phyloP scores from a whole-genome alignment of 2,797 vertebrate species.

The Uromys caudimaculatus region DNA sequence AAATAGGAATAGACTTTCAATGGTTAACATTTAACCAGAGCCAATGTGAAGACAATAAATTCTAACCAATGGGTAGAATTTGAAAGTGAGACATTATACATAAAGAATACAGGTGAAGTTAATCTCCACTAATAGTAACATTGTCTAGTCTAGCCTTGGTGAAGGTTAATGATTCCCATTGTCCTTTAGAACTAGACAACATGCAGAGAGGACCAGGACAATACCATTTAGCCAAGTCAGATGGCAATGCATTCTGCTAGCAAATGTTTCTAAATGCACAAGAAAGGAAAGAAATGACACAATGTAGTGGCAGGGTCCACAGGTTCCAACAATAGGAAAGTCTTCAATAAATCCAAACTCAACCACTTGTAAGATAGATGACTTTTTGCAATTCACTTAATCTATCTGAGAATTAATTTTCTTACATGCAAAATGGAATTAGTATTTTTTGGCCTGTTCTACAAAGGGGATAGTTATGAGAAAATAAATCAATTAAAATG shows the following conservation, averaged over 20 bases:
- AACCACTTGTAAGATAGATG: background rate
- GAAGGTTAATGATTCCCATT: background rate
- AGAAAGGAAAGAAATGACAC: background rate
- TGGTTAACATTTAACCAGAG: background rate
- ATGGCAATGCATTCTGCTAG: background rate
- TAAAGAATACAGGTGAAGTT: background rate
- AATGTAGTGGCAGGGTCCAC: background rate
- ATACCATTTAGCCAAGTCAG: background rate
- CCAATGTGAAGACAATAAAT: background rate
- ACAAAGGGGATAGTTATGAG: background rate
- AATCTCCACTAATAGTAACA: background rate
- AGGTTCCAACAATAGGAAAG: background rate
- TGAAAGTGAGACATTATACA: background rate
- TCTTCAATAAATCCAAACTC: background rate
- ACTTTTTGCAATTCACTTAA: background rate
- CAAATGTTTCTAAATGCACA: background rate
- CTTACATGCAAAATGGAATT: background rate
- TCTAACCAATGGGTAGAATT: background rate
- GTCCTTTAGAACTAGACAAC: background rate
- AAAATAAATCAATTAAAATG: conserved; percentile 10
- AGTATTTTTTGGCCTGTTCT: background rate
- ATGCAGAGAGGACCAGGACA: background rate
- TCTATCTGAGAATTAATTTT: background rate
- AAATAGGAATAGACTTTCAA: background rate
- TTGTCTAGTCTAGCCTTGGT: background rate